These are phyloP conservation scores for Lutjanus argentimaculatus DNA, from an alignment of 2,797 vertebrate genomes.

Conservation along the genomic window DNA sequence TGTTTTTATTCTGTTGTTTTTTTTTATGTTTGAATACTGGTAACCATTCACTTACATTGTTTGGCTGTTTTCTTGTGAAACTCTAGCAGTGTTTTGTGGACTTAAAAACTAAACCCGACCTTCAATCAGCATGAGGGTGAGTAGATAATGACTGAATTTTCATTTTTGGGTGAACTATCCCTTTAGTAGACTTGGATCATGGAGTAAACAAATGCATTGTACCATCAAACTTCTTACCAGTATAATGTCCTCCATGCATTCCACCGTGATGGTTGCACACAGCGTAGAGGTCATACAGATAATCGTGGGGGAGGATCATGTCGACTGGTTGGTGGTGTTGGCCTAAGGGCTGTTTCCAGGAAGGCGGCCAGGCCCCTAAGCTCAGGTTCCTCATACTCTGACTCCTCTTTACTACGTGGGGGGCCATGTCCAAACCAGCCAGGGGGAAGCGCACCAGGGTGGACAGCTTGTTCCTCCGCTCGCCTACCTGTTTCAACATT, in stretches of 20 bases:
- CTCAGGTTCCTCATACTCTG: constrained; percentile 79
- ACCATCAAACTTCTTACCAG: constrained; percentile 82
- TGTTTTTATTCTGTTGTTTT: too few species aligned
- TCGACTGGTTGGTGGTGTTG: constrained; percentile 69
- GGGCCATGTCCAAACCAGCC: constrained; percentile 92
- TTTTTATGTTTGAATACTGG: too few species aligned
- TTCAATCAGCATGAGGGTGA: too few species aligned
- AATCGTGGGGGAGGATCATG: constrained; percentile 83
- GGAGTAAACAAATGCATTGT: not conserved
- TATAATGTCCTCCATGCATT: constrained; percentile 96
- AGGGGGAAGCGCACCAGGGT: constrained; percentile 92
- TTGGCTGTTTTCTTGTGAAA: too few species aligned
- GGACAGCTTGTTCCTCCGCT: constrained; percentile 93
- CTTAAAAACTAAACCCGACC: too few species aligned
- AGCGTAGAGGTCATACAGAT: constrained; percentile 93
- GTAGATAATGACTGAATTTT: too few species aligned
- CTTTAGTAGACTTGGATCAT: not conserved
- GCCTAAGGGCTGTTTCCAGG: constrained; percentile 83
- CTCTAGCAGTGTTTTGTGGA: too few species aligned
- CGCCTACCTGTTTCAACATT: constrained; percentile 84
- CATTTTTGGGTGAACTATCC: too few species aligned
- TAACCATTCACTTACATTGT: too few species aligned
- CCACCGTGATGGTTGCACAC: constrained; percentile 97
- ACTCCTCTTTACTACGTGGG: constrained; percentile 90
- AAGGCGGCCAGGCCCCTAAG: constrained; percentile 79